Conservation (phyloP, 2,113 vertebrate genomes). For the Zingel zingel region DNA sequence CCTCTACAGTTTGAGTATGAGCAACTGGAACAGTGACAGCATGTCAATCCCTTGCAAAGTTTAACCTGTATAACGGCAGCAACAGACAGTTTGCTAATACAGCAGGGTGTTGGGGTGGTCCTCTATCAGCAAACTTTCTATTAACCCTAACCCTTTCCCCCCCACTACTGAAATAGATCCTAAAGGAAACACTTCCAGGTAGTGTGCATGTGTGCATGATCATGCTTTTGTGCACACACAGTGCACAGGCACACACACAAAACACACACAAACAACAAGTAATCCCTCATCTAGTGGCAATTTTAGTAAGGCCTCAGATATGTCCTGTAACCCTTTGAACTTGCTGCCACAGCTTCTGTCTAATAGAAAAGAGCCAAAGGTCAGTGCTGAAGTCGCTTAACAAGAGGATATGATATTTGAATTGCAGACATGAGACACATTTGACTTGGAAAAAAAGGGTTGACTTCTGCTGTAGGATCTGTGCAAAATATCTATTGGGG, state of each 20-base stretch:
- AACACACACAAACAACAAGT: conserved; percentile 15
- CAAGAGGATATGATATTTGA: conserved; percentile 56
- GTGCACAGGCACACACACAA: neutral
- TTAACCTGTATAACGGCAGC: no score
- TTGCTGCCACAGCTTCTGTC: conserved; percentile 33
- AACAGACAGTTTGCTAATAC: no score
- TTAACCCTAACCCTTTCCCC: no score
- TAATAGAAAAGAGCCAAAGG: conserved; percentile 54
- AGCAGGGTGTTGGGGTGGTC: no score
- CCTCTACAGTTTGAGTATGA: no score
- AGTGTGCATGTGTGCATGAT: neutral
- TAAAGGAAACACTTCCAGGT: no score
- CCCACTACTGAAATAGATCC: no score
- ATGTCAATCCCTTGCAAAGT: no score
- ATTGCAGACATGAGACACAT: conserved; percentile 15
- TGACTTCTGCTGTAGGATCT: conserved; percentile 9
- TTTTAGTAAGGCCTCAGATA: conserved; percentile 40
- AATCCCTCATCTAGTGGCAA: conserved; percentile 41
- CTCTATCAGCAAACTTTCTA: no score
- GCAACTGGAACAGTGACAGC: no score
- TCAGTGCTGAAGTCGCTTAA: conserved; percentile 43
- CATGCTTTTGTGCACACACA: neutral
- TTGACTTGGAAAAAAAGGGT: conserved; percentile 15
- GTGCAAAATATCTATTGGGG: neutral
- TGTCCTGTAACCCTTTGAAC: conserved; percentile 61